A percentile compares a stretch with the other conserved stretches of the same genome.
Conservation (phyloP, 64 coral and sea anemone genomes). For the Pachyseris speciosa region DNA sequence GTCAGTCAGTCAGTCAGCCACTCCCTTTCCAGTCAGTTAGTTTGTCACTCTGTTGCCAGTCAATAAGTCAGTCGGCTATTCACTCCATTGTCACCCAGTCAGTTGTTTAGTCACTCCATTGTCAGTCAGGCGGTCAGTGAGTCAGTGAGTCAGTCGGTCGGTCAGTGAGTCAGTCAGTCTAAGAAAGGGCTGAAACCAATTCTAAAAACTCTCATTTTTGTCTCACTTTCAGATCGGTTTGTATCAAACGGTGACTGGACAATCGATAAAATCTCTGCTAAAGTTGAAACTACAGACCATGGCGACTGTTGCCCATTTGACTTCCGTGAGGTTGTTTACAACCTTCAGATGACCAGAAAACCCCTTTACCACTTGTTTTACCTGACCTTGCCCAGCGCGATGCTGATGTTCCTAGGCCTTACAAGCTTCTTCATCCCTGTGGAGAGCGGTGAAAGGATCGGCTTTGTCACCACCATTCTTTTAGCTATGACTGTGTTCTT, state of each 20-base stretch:
- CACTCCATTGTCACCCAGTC: background rate
- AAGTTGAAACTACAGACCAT: conserved; percentile 6
- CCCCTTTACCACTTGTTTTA: conserved; percentile 47
- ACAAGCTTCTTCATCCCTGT: conserved; percentile 56
- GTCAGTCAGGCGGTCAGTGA: background rate
- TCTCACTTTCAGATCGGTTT: conserved; percentile 34
- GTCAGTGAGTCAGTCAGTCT: background rate
- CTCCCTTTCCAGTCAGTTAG: background rate
- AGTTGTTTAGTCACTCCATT: background rate
- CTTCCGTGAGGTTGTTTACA: conserved; percentile 32
- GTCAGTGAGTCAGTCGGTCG: background rate
- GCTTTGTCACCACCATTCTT: conserved; percentile 70
- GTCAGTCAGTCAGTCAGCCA: background rate
- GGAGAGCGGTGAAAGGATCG: conserved; percentile 73
- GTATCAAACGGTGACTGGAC: conserved; percentile 59
- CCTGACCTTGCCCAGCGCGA: conserved; percentile 23
- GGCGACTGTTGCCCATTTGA: conserved; percentile 53
- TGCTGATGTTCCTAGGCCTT: conserved; percentile 14
- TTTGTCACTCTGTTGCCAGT: background rate
- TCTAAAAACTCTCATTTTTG: background rate
- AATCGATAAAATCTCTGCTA: background rate
- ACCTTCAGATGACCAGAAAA: conserved; percentile 14
- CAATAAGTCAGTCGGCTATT: no score
- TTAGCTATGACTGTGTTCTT: conserved; percentile 65
- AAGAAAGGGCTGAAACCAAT: no score